Base-by-base conservation (phyloP, 2,888 invertebrate species). In the Drosophila lacicola region DNA sequence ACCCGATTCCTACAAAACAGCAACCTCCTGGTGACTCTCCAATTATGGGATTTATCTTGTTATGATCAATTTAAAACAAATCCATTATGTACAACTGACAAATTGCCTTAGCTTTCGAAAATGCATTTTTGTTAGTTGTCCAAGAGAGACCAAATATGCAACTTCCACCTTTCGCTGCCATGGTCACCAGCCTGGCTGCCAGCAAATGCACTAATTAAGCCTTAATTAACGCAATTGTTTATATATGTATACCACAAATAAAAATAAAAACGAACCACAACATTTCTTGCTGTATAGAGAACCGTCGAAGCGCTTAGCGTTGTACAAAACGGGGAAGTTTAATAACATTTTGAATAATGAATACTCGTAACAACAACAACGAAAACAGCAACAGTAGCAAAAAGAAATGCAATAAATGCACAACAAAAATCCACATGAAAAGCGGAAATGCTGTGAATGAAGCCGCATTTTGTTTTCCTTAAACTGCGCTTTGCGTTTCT, bases 161-260 rank as follows among this genome's bases (percentile, higher is more conserved):
- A 86, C 87, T 84, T 84, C 89, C 87, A 86, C 87, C 89, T 88
- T 84, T 84, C 83, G 88, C 83, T 80, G 62, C 70, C 71, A 68
- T 82, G 82, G 88, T 73, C 80, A 70, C 74, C 57, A 71, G 58
- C 64, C 60, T 29, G 37, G 42, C 57, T 61, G 36, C 25, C 60
- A 64, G 65, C 60, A 66, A 66, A 68, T 65, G 62, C 74, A 88
- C 80, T 88, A 85, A 88, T 89, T 86, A 82, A 63, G 72, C 70
- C 64, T 66, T 88, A 85, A 88, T 88, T 82, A 83, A 74, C 82
- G 80, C 85, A 85, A 80, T 74, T 60, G 62, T 55, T 57, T n/a
- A 13, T 42, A 14, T 29, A 17, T 36, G n/a, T 19, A 37, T 19
- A 11, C 25, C 39, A 41, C 51, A 70, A 71, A 73, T 57, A 67